Evolutionary conservation across 2,888 invertebrate species (phyloP), one percentile per base, ranked within the genome.

Genomic region (Cheilosia vernalis): DNA sequence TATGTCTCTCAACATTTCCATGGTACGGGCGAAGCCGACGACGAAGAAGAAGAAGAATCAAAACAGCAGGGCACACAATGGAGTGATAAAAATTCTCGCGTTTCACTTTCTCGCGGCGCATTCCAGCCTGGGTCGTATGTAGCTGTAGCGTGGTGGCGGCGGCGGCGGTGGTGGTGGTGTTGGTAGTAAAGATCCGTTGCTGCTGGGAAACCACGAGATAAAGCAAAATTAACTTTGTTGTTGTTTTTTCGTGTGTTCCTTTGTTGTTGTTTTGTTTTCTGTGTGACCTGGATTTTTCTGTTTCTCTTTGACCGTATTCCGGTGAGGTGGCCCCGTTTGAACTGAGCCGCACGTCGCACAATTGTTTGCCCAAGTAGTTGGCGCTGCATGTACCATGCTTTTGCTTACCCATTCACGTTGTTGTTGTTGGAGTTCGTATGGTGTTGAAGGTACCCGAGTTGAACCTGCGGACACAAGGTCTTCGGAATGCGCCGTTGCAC

Each of bases 41-140:
- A 15, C 5, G 37, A 55, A 44, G 30, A 42, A 49, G 30, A 42
- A 49, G 61, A 61, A 76, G 69, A 64, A 70, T 61, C 76, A 66
- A 80, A 80, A 53, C 70, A 74, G 21, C 40, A 64, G 51, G 60
- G 72, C 77, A 81, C 53, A 85, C 85, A 85, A 85, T 85, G 72
- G 81, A 85, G 80, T 81, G 72, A 85, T 85, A 85, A 85, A 37
- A 85, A 81, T 81, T 81, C 76, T 81, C 85, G 85, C 85, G 85
- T 85, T 85, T 85, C 85, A 85, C 85, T 85, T 85, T 85, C 81
- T 72, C 85, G 81, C 24, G 60, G 55, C 72, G 61, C 76, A 81
- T 85, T 58, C 80, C 66, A 67, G 40, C 55, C 47, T 76, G 47
- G 55, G 47, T 60, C 19, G 55, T 37, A 15, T 15, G 53, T 37